Conservation (phyloP, 2,113 vertebrate genomes). For the Quiscalus mexicanus region DNA sequence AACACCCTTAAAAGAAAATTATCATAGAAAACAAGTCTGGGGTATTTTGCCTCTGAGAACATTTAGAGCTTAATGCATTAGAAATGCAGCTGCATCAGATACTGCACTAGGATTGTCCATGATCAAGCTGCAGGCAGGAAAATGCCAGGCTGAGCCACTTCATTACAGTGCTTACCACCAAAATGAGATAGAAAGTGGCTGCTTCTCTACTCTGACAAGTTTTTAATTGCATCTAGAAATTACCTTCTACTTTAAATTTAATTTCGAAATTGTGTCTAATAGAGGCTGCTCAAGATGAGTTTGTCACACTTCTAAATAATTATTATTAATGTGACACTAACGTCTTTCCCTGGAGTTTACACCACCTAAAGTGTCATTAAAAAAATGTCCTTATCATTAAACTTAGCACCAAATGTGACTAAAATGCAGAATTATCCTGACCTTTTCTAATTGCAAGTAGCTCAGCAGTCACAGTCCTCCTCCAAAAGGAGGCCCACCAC, state of each 20-base stretch:
- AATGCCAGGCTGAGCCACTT: neutral
- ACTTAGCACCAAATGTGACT: neutral
- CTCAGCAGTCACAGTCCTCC: neutral
- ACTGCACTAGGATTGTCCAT: neutral
- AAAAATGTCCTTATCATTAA: neutral
- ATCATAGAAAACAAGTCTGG: neutral
- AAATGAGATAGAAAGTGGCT: slow-evolving; percentile 4
- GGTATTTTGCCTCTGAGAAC: neutral
- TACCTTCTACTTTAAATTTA: slow-evolving; percentile 27
- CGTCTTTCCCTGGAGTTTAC: neutral
- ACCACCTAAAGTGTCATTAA: neutral
- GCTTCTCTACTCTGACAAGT: slow-evolving; percentile 2
- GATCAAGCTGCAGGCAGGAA: neutral
- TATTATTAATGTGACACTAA: slow-evolving; percentile 28
- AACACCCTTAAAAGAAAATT: neutral
- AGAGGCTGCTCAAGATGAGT: slow-evolving; percentile 9
- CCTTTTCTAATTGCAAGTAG: neutral
- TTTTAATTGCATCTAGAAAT: slow-evolving; percentile 44
- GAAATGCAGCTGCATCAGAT: neutral
- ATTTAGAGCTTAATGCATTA: neutral
- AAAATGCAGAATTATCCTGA: slow-evolving; percentile 6
- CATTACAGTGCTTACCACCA: neutral
- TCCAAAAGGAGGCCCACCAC: neutral
- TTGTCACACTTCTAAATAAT: slow-evolving; percentile 38
- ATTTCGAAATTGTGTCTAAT: neutral